Evolutionary conservation across 2,113 vertebrate genomes (phyloP).

Genomic region (Dendropsophus ebraccatus): DNA sequence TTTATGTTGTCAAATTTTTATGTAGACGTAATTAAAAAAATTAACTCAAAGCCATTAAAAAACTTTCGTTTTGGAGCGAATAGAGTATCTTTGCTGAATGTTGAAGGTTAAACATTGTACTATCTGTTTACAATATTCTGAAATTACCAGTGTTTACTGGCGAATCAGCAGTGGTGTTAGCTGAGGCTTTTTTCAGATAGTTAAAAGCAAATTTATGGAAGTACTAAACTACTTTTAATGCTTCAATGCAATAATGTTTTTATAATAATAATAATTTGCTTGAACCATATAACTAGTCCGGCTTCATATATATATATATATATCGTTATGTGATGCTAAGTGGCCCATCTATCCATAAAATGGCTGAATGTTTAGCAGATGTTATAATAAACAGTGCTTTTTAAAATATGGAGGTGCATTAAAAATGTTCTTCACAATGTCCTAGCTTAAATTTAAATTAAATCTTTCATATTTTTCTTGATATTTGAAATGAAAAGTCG

Average conservation of each 20-base stretch:
- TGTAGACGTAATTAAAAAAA: not conserved
- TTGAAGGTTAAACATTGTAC: constrained; percentile 1
- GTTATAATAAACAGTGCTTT: constrained; percentile 2
- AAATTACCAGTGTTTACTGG: not conserved
- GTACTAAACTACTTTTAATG: not conserved
- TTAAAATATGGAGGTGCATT: not conserved
- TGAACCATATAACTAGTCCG: not conserved
- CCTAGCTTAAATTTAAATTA: not conserved
- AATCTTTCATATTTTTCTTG: not conserved
- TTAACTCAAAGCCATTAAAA: not conserved
- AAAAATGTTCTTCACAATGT: not conserved
- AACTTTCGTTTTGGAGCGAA: not conserved
- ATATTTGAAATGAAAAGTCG: not conserved
- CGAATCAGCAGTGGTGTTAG: not conserved
- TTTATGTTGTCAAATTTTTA: not conserved
- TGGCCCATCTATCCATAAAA: not conserved
- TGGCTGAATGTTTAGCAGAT: not conserved
- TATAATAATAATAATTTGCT: constrained; percentile 18
- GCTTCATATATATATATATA: not conserved
- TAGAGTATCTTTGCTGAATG: not conserved
- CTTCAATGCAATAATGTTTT: constrained; percentile 9
- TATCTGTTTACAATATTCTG: not conserved
- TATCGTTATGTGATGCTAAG: not conserved
- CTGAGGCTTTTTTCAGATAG: constrained; percentile 5
- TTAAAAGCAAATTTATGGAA: constrained; percentile 23